Evolutionary conservation across 2,888 invertebrate genomes (phyloP).

Genomic region (Phengaris alcon): DNA sequence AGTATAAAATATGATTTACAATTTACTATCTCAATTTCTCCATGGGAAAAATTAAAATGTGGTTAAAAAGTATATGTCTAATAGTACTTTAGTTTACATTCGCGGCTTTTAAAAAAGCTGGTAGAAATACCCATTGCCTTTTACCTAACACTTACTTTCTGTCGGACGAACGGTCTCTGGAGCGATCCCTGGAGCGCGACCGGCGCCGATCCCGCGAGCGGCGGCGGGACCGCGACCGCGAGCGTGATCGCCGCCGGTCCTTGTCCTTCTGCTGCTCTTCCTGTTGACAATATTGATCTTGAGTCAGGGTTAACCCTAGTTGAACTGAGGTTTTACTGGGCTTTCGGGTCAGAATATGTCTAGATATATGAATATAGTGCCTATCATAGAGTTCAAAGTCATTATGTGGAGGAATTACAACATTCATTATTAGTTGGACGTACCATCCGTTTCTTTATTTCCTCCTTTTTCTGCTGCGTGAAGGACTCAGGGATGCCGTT

Average conservation of each 20-base stretch:
- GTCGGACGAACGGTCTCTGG: constrained; percentile 64
- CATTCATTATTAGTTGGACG: constrained; percentile 40
- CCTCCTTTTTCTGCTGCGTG: constrained; percentile 97
- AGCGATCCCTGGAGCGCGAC: constrained; percentile 60
- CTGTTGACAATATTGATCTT: constrained; percentile 34
- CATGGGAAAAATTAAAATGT: no score
- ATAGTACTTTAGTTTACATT: no score
- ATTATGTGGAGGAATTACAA: no score
- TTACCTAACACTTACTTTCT: constrained; percentile 57
- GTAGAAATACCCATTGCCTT: no score
- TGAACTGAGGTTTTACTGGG: no score
- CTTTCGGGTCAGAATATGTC: no score
- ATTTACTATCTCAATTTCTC: no score
- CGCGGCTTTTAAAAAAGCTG: no score
- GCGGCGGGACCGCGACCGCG: constrained; percentile 60
- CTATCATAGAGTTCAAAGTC: no score
- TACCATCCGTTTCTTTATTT: constrained; percentile 93
- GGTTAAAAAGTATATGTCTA: no score
- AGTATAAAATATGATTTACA: no score
- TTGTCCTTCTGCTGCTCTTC: constrained; percentile 75
- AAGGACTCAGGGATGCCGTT: constrained; percentile 97
- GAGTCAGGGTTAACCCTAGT: background rate
- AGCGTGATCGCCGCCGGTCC: constrained; percentile 77
- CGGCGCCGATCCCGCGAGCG: constrained; percentile 62
- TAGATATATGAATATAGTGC: no score